phyloP scores from a whole-genome alignment of 2,888 invertebrate genomes.

The Nezara viridula region DNA sequence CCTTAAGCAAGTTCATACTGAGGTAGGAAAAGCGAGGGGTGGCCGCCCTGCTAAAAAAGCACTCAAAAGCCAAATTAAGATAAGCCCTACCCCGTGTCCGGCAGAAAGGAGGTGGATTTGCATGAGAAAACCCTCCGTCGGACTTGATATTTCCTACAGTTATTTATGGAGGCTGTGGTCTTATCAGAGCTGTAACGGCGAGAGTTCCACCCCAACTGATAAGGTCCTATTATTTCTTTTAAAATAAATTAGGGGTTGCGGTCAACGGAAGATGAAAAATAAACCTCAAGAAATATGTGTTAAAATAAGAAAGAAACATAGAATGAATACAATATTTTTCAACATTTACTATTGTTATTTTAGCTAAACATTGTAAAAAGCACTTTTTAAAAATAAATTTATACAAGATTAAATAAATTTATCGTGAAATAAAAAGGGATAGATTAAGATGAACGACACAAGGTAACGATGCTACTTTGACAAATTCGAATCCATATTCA shows the following conservation, averaged over 20 bases:
- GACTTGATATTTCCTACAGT: constrained; percentile 61
- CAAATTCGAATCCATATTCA: not conserved
- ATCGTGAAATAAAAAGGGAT: too few relatives aligned
- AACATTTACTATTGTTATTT: too few relatives aligned
- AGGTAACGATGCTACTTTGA: not conserved
- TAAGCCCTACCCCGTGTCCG: constrained; percentile 58
- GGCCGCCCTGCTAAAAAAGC: constrained; percentile 42
- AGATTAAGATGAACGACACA: not conserved
- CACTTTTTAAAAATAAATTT: too few relatives aligned
- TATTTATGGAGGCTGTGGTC: constrained; percentile 62
- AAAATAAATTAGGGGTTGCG: constrained; percentile 64
- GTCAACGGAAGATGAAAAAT: constrained; percentile 55
- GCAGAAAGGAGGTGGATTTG: constrained; percentile 63
- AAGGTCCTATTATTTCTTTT: constrained; percentile 56
- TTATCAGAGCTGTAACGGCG: constrained; percentile 61
- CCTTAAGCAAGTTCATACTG: not conserved
- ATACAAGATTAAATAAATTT: too few relatives aligned
- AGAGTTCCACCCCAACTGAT: constrained; percentile 45
- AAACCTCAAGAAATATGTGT: not conserved
- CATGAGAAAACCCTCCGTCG: constrained; percentile 64
- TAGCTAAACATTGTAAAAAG: too few relatives aligned
- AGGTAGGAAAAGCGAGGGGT: constrained; percentile 27
- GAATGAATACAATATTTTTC: too few relatives aligned
- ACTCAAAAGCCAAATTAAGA: constrained; percentile 48
- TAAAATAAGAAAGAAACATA: too few relatives aligned